A percentile compares a stretch with the other conserved stretches of the same genome.
These are phyloP conservation scores for Eira barbara DNA, from an alignment of 2,113 vertebrate species.

Conservation along the genomic window DNA sequence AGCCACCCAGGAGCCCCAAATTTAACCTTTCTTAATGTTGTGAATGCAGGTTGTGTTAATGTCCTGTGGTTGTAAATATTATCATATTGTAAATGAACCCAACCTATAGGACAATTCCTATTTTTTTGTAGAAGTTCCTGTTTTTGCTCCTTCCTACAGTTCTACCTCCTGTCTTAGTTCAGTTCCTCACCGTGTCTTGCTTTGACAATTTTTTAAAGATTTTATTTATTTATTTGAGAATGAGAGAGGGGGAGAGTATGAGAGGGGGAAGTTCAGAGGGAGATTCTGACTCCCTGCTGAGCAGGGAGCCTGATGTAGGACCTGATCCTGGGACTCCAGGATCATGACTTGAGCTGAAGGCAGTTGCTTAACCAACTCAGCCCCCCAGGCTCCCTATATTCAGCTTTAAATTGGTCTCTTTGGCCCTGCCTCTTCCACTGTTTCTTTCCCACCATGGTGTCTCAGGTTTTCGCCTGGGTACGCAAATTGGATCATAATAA, in stretches of 20 bases:
- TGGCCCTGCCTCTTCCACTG: not conserved
- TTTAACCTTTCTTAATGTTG: not conserved
- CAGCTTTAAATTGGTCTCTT: not conserved
- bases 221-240: no score
- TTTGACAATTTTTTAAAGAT: not conserved
- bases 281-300: no score
- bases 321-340: no score
- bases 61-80: not conserved
- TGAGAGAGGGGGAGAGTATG: no score
- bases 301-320: no score
- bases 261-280: no score
- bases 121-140: slow-evolving; percentile 17
- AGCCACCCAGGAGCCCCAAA: not conserved
- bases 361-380: no score
- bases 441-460: not conserved
- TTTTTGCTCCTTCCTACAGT: not conserved
- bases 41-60: not conserved
- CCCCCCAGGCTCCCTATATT: not conserved
- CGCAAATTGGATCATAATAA: not conserved
- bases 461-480: not conserved
- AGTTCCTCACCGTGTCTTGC: not conserved
- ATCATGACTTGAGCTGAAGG: no score
- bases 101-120: not conserved
- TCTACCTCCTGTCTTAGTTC: not conserved
- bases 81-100: not conserved